These are phyloP conservation scores for Notiomystis cincta DNA, from an alignment of 2,113 vertebrate species.

Conservation along the genomic window DNA sequence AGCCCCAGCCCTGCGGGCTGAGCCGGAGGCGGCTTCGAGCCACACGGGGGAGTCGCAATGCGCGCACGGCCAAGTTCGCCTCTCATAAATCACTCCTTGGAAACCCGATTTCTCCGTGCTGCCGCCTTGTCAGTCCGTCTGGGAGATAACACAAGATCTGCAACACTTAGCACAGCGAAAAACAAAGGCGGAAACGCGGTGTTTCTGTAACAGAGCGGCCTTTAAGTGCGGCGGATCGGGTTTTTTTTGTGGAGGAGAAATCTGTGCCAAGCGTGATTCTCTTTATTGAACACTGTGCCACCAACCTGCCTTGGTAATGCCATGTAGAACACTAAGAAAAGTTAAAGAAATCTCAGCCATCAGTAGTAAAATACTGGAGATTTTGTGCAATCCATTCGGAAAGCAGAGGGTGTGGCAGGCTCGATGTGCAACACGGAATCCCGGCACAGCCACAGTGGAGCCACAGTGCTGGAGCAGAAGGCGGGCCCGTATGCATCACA, in stretches of 20 bases:
- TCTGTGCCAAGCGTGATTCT: not conserved
- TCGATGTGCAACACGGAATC: not conserved
- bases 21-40: not conserved
- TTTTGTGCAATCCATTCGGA: not conserved
- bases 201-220: not conserved
- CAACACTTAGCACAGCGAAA: not conserved
- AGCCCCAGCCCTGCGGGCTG: not conserved
- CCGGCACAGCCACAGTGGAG: not conserved
- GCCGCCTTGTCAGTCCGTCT: not conserved
- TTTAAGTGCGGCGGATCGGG: not conserved
- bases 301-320: not conserved
- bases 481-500: not conserved
- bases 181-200: not conserved
- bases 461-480: not conserved
- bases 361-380: not conserved
- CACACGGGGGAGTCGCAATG: slow-evolving; percentile 75
- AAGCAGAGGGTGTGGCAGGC: not conserved
- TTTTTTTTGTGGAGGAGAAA: not conserved
- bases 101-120: slow-evolving; percentile 16
- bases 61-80: not conserved
- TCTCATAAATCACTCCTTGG: slow-evolving; percentile 38
- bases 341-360: not conserved
- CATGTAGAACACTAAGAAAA: not conserved
- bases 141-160: not conserved
- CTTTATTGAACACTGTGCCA: not conserved